phyloP scores from a whole-genome alignment of 2,888 invertebrate genomes.

The Drosophila histrio region DNA sequence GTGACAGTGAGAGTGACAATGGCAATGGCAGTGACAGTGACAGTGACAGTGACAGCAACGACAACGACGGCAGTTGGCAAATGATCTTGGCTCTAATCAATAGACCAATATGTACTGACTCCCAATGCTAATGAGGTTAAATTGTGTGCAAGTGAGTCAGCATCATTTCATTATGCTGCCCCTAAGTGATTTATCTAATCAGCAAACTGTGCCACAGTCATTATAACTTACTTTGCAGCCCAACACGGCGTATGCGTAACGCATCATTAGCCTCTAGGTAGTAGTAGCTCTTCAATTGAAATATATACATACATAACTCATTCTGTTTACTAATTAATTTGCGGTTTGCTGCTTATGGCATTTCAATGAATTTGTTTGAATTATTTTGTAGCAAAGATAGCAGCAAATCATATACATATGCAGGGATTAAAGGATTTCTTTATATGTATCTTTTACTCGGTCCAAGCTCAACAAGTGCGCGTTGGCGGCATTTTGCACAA shows the following conservation, averaged over 20 bases:
- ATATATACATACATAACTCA: too few species aligned
- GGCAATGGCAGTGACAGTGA: conserved; percentile 9
- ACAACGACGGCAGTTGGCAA: conserved; percentile 7
- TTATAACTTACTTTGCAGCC: conserved; percentile 11
- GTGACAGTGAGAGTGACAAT: conserved; percentile 29
- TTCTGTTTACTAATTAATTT: conserved; percentile 55
- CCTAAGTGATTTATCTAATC: conserved; percentile 51
- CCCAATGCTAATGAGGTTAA: conserved; percentile 47
- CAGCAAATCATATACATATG: conserved; percentile 35
- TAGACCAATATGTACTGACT: conserved; percentile 32
- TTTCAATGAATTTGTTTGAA: conserved; percentile 56
- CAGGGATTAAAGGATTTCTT: conserved; percentile 28
- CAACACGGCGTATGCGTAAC: conserved; percentile 48
- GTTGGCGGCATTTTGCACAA: conserved; percentile 24
- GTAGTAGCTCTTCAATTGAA: neutral
- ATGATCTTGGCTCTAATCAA: conserved; percentile 45
- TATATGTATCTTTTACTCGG: neutral
- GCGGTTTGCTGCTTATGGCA: conserved; percentile 46
- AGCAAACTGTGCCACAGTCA: conserved; percentile 16
- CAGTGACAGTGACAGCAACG: neutral
- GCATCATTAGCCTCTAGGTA: conserved; percentile 45
- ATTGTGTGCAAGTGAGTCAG: conserved; percentile 42
- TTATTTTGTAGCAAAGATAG: conserved; percentile 22
- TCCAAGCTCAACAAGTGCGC: conserved; percentile 70
- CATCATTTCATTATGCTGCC: conserved; percentile 42